Conservation (phyloP, 2,888 invertebrate species). For the Plebejus argus region DNA sequence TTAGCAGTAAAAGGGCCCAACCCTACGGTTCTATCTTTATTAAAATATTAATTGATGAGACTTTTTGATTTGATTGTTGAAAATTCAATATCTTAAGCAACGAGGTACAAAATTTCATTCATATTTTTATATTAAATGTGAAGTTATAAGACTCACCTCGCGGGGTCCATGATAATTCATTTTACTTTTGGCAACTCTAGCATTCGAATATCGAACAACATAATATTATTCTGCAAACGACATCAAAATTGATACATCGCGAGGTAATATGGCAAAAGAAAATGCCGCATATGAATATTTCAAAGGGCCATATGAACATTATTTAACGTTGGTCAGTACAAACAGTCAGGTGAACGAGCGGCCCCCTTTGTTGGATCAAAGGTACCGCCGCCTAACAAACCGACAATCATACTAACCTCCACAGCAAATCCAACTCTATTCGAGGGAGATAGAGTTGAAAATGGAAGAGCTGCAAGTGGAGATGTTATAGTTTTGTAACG, state of each 20-base stretch:
- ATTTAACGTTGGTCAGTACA: constrained; percentile 40
- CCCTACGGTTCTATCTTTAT: no score
- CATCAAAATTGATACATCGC: constrained; percentile 10
- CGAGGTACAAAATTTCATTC: no score
- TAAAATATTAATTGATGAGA: no score
- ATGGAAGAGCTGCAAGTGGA: neutral
- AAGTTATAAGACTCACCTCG: neutral
- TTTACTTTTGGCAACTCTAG: neutral
- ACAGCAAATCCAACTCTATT: constrained; percentile 32
- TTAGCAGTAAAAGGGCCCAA: no score
- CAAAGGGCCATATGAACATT: constrained; percentile 36
- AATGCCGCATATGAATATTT: constrained; percentile 17
- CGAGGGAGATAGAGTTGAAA: neutral
- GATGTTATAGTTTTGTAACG: constrained; percentile 26
- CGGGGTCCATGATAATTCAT: neutral
- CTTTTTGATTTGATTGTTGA: no score
- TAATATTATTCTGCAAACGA: neutral
- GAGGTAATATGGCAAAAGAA: constrained; percentile 6
- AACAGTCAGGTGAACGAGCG: constrained; percentile 76
- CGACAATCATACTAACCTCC: constrained; percentile 39
- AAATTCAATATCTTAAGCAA: no score
- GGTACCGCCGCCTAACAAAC: constrained; percentile 64
- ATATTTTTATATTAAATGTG: no score
- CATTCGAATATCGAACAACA: neutral
- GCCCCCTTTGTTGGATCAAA: constrained; percentile 76